A percentile compares a stretch with the other conserved stretches of the same genome.
Conservation (phyloP, 2,888 invertebrate species). For the Mechanitis mazaeus region DNA sequence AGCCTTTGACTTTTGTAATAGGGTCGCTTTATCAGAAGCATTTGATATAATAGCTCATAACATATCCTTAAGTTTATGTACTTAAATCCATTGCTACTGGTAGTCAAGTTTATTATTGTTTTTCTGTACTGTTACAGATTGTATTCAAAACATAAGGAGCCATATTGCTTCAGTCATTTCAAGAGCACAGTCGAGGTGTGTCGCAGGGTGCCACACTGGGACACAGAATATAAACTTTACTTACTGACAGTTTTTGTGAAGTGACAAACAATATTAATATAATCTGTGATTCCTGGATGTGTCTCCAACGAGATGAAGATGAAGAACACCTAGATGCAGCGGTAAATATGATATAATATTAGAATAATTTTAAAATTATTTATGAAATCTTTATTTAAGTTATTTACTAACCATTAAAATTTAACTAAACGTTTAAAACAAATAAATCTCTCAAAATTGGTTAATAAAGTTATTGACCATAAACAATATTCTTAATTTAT, state of each 20-base stretch:
- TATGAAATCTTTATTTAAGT: too few species aligned
- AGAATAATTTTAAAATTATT: conserved; percentile 6
- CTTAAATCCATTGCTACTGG: conserved; percentile 43
- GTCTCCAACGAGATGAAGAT: conserved; percentile 68
- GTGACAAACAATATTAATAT: conserved; percentile 32
- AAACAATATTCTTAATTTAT: too few species aligned
- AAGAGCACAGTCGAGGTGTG: conserved; percentile 52
- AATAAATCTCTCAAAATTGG: too few species aligned
- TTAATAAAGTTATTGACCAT: too few species aligned
- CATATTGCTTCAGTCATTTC: conserved; percentile 54
- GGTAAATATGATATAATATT: conserved; percentile 44
- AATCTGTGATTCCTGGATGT: conserved; percentile 64
- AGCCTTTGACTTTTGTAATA: conserved; percentile 9
- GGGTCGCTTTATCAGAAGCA: conserved; percentile 14
- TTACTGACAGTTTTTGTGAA: conserved; percentile 37
- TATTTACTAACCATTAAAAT: too few species aligned
- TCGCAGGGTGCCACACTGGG: conserved; percentile 52
- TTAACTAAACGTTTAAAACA: too few species aligned
- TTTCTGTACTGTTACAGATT: conserved; percentile 73
- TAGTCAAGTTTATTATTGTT: conserved; percentile 69
- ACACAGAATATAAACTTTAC: conserved; percentile 35
- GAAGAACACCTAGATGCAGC: conserved; percentile 59
- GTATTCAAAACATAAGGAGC: conserved; percentile 69
- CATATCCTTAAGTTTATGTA: conserved; percentile 24
- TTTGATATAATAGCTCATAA: conserved; percentile 16